phyloP scores from a whole-genome alignment of 2,113 vertebrate species.

The Athene noctua region DNA sequence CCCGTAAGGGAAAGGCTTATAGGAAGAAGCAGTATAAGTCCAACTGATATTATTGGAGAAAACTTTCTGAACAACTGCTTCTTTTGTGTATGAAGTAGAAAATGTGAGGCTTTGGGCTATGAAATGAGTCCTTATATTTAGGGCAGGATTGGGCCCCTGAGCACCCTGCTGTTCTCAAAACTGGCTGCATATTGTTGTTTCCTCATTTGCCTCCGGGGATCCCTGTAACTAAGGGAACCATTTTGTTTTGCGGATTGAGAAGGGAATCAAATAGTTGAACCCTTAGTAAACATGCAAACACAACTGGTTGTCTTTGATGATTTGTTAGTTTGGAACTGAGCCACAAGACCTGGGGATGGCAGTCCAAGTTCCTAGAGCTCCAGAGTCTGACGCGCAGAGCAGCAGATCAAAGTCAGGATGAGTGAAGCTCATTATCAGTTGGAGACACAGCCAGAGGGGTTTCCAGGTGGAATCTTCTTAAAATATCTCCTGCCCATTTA shows the following conservation, averaged over 20 bases:
- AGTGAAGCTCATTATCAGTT: constrained; percentile 30
- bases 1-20: neutral
- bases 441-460: neutral
- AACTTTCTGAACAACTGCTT: neutral
- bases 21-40: neutral
- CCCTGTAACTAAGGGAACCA: constrained; percentile 26
- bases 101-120: neutral
- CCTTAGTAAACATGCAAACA: constrained; percentile 37
- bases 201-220: constrained; percentile 9
- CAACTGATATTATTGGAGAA: neutral
- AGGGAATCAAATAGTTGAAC: constrained; percentile 35
- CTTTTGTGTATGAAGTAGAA: neutral
- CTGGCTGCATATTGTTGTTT: neutral
- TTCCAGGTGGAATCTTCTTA: constrained; percentile 70
- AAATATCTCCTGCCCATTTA: constrained; percentile 78
- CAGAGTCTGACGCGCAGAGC: neutral
- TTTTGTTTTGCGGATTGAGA: constrained; percentile 38
- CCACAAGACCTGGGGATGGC: constrained; percentile 23
- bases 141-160: neutral
- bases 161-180: neutral
- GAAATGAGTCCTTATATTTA: neutral
- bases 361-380: constrained; percentile 45
- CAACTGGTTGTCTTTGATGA: constrained; percentile 57
- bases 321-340: constrained; percentile 36
- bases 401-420: constrained; percentile 39